Evolutionary conservation across 1,140 invertebrate species (phyloP).

Genomic region (Batillaria attramentaria): DNA sequence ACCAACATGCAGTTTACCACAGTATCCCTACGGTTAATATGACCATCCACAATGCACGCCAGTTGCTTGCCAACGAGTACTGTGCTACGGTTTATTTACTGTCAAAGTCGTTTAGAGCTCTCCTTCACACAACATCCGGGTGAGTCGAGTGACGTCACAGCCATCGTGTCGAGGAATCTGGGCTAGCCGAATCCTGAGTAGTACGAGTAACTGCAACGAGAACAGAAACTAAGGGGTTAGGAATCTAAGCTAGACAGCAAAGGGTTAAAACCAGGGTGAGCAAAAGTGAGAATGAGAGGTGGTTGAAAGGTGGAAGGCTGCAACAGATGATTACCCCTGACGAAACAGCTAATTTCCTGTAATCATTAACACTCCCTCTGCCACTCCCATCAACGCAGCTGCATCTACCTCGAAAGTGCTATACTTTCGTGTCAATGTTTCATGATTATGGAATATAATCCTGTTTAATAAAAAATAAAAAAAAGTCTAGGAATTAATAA

Average conservation of each 20-base stretch:
- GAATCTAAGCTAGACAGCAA: neutral
- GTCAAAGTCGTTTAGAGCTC: too few species aligned
- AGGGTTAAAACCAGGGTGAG: neutral
- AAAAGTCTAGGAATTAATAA: too few species aligned
- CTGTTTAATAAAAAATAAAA: too few species aligned
- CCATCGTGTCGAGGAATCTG: neutral
- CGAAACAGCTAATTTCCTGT: neutral
- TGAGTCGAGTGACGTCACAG: slow-evolving; percentile 28
- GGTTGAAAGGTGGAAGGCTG: neutral
- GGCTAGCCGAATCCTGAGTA: neutral
- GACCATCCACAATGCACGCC: too few species aligned
- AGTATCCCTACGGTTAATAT: too few species aligned
- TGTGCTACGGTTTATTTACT: too few species aligned
- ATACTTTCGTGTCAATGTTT: neutral
- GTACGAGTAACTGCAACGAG: slow-evolving; percentile 29
- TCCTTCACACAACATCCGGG: slow-evolving; percentile 18
- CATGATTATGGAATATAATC: too few species aligned
- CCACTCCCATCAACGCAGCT: neutral
- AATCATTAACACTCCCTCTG: neutral
- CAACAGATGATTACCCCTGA: neutral
- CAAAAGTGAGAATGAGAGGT: neutral
- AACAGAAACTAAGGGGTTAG: slow-evolving; percentile 28
- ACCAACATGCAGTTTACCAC: too few species aligned
- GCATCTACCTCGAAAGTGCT: neutral
- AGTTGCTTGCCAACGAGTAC: too few species aligned